Conservation (phyloP, 2,888 invertebrate species). For the Scaptomyza caliginosa region DNA sequence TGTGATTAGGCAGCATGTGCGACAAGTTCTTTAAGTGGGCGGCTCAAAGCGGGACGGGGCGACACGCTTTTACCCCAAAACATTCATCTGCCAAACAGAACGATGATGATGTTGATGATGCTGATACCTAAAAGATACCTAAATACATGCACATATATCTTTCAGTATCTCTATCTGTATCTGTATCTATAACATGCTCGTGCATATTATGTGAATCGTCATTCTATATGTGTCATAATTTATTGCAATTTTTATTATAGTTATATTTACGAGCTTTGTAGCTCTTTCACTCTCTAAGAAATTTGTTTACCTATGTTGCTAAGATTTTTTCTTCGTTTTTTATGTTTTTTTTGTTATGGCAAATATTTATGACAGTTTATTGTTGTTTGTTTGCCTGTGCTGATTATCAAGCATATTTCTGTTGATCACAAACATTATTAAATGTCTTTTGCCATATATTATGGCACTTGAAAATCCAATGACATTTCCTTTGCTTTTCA, state of each 20-base stretch:
- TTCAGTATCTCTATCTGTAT: constrained; percentile 1
- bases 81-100: constrained; percentile 13
- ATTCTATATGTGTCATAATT: constrained; percentile 67
- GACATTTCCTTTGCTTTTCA: constrained; percentile 21
- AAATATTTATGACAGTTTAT: constrained; percentile 57
- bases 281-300: constrained; percentile 39
- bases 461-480: constrained; percentile 32
- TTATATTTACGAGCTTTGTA: constrained; percentile 67
- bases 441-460: constrained; percentile 32
- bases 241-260: constrained; percentile 72
- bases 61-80: constrained; percentile 29
- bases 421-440: constrained; percentile 25
- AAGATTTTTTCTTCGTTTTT: no score
- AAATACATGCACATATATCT: constrained; percentile 31
- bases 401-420: constrained; percentile 44
- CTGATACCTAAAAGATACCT: constrained; percentile 21
- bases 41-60: background rate
- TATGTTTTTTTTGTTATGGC: constrained; percentile 39
- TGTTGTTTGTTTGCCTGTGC: constrained; percentile 35
- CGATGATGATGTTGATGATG: constrained; percentile 1
- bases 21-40: constrained; percentile 49
- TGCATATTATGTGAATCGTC: constrained; percentile 28
- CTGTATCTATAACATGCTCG: constrained; percentile 1
- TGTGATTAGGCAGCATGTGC: constrained; percentile 70
- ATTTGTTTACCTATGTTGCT: constrained; percentile 57